Base-by-base conservation (phyloP, 2,888 invertebrate species). In the Crematogaster levior region DNA sequence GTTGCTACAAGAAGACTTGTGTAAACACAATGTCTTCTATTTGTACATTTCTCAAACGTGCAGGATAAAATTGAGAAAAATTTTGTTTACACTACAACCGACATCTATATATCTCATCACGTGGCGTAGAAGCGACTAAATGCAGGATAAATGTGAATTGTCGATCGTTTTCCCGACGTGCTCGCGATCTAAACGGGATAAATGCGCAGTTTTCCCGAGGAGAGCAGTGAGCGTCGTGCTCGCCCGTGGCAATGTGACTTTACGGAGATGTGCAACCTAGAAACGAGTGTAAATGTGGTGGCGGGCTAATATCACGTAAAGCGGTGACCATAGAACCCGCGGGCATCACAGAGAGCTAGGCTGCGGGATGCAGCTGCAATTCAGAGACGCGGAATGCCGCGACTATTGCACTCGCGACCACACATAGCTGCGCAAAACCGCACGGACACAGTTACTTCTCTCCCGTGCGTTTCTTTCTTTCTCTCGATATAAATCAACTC, bases 401-500 rank as follows among this genome's bases (percentile, higher is more conserved):
- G 58, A 86, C 81, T 87, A 88, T 89, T 89, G 85, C 85, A 79
- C 82, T 85, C 81, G 77, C 84, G 56, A n/a, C 46, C 66, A 43
- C 74, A 68, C 74, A 72, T 63, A 51, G 60, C n/a, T 61, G 30
- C 63, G 53, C 74, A n/a, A 61, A 37, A 30, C 48, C 48, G 37
- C 51, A 61, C 60, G 46, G 61, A 53, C 48, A 48, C 24, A n/a
- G 24, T 43, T 66, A 21, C 27, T 75, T 60, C 70, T 53, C 83
- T 51, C 48, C 21, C 81, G 37, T 60, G 34, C 79, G 79, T 77
- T 86, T 85, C 85, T 84, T 84, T 83, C 83, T 87, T 74, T 89
- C 88, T 85, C 85, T 48, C 86, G 86, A 88, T 91, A 92, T 92
- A 92, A 92, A 92, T 92, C 92, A 92, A 90, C 91, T 91, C 88